Base-by-base conservation (phyloP, 1,140 invertebrate genomes). In the Grapholita molesta region DNA sequence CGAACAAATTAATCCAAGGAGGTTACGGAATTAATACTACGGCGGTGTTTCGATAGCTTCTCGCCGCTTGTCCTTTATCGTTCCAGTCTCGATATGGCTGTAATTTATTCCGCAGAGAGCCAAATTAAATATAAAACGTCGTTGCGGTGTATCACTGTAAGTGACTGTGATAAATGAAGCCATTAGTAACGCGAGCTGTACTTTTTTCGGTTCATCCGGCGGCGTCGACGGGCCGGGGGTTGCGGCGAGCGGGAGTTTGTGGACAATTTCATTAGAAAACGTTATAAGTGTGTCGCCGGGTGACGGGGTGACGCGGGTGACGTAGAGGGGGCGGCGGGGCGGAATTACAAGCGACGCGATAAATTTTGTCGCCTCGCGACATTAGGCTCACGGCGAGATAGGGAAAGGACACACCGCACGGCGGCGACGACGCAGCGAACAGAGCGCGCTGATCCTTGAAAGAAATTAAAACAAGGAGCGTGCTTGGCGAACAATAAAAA, bases 241-340 rank as follows among this genome's bases (percentile, higher is more conserved):
- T 86, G 81, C 72, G 83, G 81, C 80, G 76, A 87, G 79, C 77
- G 82, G 76, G 82, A 83, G 79, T 83, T 91, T 88, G 86, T 88
- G 86, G 88, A 92, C 89, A 88, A 92, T 91, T 91, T 92, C 88
- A 92, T 92, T 92, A 92, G 88, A 90, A 90, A 91, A 84, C 75
- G 88, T 88, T 92, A 90, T 88, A 89, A 85, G 85, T 87, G 80
- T 85, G 85, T 82, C 75, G 78, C 83, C 78, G 84, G 79, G 71
- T 84, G 82, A 80, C 77, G 77, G 84, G 82, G 86, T 82, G 84
- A 85, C 73, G 74, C 73, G 72, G 81, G 78, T 76, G 82, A 78
- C 75, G 77, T 66, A 33, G 74, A 65, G 70, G 76, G 78, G 76
- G 69, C 66, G 69, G 72, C 72, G 78, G 77, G 83, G 79, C 77